Conservation (phyloP, 1,140 invertebrate species). For the Armadillidium nasatum region DNA sequence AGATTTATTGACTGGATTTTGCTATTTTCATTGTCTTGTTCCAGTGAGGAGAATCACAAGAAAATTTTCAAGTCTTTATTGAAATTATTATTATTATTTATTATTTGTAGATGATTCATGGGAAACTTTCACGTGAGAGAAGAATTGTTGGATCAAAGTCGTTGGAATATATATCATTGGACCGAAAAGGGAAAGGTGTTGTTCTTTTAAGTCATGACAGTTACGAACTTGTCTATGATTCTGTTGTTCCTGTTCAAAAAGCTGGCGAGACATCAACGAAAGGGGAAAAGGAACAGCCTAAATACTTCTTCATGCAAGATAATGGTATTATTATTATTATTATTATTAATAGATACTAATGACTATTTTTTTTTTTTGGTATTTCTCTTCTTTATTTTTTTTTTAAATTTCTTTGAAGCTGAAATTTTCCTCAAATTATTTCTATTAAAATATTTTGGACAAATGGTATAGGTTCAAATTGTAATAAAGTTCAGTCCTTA, state of each 20-base stretch:
- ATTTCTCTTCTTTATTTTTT: too few species aligned
- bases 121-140: not conserved
- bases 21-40: too few species aligned
- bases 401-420: too few species aligned
- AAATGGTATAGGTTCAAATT: too few species aligned
- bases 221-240: not conserved
- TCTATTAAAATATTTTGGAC: too few species aligned
- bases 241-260: not conserved
- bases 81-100: not conserved
- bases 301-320: not conserved
- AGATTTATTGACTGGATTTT: too few species aligned
- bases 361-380: too few species aligned
- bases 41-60: too few species aligned
- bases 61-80: too few species aligned
- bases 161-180: not conserved
- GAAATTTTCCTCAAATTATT: too few species aligned
- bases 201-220: not conserved
- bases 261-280: not conserved
- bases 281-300: not conserved
- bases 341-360: too few species aligned
- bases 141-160: not conserved
- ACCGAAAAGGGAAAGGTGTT: not conserved
- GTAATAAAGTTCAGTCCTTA: too few species aligned
- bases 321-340: not conserved
- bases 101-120: not conserved